These are phyloP conservation scores for Anarrhichthys ocellatus DNA, from an alignment of 2,113 vertebrate genomes.

Conservation along the genomic window DNA sequence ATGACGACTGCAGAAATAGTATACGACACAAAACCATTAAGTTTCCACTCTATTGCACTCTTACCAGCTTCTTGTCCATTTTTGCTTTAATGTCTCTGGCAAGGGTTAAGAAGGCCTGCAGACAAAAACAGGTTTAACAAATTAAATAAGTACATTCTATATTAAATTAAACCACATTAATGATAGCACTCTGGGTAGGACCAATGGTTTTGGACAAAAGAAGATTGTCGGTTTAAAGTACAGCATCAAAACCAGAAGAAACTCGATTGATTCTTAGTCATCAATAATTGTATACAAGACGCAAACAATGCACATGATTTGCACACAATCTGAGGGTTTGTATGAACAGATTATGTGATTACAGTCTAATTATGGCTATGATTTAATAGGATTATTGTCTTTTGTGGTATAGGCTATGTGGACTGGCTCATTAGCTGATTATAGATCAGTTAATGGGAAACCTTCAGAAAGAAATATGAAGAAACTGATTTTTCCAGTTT, in stretches of 20 bases:
- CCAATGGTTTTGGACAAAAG: background rate
- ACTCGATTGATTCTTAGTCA: background rate
- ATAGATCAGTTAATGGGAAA: background rate
- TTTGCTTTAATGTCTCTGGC: constrained; percentile 99
- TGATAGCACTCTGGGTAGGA: background rate
- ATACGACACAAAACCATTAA: background rate
- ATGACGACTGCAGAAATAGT: background rate
- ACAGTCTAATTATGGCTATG: background rate
- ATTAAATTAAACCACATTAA: background rate
- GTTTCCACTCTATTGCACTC: constrained; percentile 40
- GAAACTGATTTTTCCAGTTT: background rate
- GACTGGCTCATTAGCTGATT: background rate
- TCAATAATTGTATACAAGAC: background rate
- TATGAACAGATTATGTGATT: background rate
- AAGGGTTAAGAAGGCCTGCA: constrained; percentile 95
- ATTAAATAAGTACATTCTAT: background rate
- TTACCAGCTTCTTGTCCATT: constrained; percentile 99
- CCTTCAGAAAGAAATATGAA: too few species aligned
- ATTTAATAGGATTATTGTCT: background rate
- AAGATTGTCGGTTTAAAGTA: background rate
- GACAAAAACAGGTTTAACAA: constrained; percentile 1
- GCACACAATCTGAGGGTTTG: background rate
- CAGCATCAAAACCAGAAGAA: background rate
- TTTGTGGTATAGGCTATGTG: background rate
- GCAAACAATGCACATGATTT: background rate